Evolutionary conservation across 1,140 invertebrate genomes (phyloP), one percentile per base, ranked within the genome.

Genomic region (Cecropterus lyciades): DNA sequence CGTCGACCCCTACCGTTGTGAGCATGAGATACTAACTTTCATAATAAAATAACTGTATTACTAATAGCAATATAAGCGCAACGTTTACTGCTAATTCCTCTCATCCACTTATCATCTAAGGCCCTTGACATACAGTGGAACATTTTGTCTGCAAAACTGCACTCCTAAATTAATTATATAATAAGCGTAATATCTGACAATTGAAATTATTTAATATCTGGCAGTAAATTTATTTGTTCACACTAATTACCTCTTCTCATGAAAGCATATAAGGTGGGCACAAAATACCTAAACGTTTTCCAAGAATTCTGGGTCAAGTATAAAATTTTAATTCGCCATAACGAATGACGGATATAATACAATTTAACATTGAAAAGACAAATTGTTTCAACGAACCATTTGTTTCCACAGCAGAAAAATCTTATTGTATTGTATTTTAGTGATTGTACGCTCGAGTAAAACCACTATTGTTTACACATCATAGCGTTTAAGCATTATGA

Each of bases 301-400:
- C 57, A 60, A n/a, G n/a, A n/a, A n/a, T 60, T 48, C 57, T 60
- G 45, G 57, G 57, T 60, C 57, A 60, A 60, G 43, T 17, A 60
- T 60, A 27, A n/a, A 51, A 51, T 49, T 60, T 37, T 6, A 37
- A 60, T 37, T 60, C 49, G 33, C 56, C 42, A 43, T 59, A 37
- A 33, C 57, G 27, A 24, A 14, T 37, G 57, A 60, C 57, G 45
- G 45, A 60, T 60, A 20, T 60, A 60, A 60, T 60, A 48, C 27
- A 48, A 37, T 60, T 49, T 37, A 60, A 60, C 57, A 60, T 60
- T 60, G 57, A 60, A 60, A 60, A 48, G 27, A 60, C 45, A 59
- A 59, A 59, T 60, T 60, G 45, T 46, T 49, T 60, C 45, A 37
- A 48, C 13, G 56, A 17, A 13, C 14, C 27, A 20, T 60, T 60